Evolutionary conservation across 2,888 invertebrate genomes (phyloP).

Genomic region (Cacoxenus indagator): DNA sequence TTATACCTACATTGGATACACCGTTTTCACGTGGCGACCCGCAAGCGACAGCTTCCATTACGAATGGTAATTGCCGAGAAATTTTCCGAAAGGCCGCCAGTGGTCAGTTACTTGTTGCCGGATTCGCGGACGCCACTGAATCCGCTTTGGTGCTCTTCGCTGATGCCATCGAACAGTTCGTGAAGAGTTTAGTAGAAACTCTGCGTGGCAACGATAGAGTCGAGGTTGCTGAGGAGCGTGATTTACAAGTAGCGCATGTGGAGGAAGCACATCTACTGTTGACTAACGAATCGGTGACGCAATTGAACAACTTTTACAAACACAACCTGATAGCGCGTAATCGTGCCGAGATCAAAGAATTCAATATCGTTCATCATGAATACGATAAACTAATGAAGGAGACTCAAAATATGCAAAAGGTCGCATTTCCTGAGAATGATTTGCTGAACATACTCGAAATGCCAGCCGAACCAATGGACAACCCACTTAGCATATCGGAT

Average conservation of each 20-base stretch:
- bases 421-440: conserved; percentile 64
- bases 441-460: conserved; percentile 67
- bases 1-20: conserved; percentile 65
- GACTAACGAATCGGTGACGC: conserved; percentile 64
- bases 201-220: conserved; percentile 45
- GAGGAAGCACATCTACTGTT: conserved; percentile 65
- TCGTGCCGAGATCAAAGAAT: conserved; percentile 65
- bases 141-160: conserved; percentile 62
- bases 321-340: conserved; percentile 67
- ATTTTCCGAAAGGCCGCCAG: conserved; percentile 66
- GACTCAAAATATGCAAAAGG: conserved; percentile 67
- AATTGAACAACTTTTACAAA: conserved; percentile 69
- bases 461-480: conserved; percentile 44
- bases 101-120: conserved; percentile 67
- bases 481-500: conserved; percentile 37
- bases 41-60: conserved; percentile 54
- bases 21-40: conserved; percentile 63
- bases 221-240: conserved; percentile 40
- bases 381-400: conserved; percentile 70
- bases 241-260: conserved; percentile 51
- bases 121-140: conserved; percentile 68
- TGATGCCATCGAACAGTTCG: conserved; percentile 67
- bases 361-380: conserved; percentile 65
- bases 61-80: conserved; percentile 53
- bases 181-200: conserved; percentile 59